A percentile compares a stretch with the other conserved stretches of the same genome.
These are phyloP conservation scores for Archaeoteleia sp. DNA, from an alignment of 2,888 invertebrate species.

Conservation along the genomic window DNA sequence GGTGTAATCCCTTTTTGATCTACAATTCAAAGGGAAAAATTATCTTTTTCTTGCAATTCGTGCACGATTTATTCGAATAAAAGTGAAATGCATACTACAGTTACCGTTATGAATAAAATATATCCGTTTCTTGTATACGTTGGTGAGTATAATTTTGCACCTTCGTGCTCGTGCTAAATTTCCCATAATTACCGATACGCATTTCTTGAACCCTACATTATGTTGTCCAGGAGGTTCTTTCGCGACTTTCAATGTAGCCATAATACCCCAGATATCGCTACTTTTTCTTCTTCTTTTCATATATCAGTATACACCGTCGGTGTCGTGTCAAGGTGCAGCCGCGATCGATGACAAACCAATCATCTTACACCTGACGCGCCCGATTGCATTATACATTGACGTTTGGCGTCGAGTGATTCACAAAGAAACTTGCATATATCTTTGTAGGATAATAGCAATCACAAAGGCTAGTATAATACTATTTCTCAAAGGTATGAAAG, in stretches of 20 bases:
- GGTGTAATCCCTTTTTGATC: too few species aligned
- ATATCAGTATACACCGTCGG: constrained; percentile 28
- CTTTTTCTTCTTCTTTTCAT: constrained; percentile 21
- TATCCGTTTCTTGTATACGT: constrained; percentile 18
- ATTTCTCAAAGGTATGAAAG: too few species aligned
- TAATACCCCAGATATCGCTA: constrained; percentile 22
- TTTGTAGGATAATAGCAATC: too few species aligned
- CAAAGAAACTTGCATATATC: too few species aligned
- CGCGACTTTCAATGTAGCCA: constrained; percentile 42
- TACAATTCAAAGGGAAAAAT: too few species aligned
- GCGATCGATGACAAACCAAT: constrained; percentile 69
- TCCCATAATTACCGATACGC: constrained; percentile 42
- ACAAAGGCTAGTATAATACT: too few species aligned
- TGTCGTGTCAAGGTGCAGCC: constrained; percentile 42
- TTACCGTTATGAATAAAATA: constrained; percentile 40
- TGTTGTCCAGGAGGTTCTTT: constrained; percentile 23
- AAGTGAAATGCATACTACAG: constrained; percentile 12
- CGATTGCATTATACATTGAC: constrained; percentile 11
- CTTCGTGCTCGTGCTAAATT: constrained; percentile 36
- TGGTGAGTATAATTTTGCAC: constrained; percentile 34
- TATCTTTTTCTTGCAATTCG: neutral
- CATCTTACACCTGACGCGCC: constrained; percentile 54
- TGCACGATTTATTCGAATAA: neutral
- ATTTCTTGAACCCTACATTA: constrained; percentile 28
- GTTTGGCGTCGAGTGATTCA: too few species aligned